Conservation (phyloP, 2,888 invertebrate genomes). For the Microchrysa polita region DNA sequence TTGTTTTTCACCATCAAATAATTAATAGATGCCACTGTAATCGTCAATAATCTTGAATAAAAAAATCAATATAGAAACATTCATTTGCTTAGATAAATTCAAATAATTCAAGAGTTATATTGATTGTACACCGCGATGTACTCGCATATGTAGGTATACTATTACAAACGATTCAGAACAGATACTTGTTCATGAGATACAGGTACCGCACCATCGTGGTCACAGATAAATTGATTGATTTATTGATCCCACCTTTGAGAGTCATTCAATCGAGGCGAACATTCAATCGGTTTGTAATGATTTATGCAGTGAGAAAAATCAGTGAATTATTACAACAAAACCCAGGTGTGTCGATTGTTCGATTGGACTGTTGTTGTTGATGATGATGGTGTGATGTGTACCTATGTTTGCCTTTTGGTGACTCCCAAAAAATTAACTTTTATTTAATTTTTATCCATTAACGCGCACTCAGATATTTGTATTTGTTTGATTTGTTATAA, state of each 20-base stretch:
- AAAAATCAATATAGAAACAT: too few species aligned
- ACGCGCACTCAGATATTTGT: constrained; percentile 22
- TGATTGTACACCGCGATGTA: constrained; percentile 27
- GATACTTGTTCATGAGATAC: constrained; percentile 17
- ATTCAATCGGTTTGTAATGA: constrained; percentile 45
- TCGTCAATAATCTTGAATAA: constrained; percentile 18
- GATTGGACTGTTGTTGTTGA: too few species aligned
- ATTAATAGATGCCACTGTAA: background rate
- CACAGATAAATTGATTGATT: constrained; percentile 48
- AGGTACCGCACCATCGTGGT: constrained; percentile 29
- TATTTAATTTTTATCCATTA: constrained; percentile 37
- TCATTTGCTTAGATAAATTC: constrained; percentile 48
- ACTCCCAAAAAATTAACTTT: constrained; percentile 40
- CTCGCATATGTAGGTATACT: too few species aligned
- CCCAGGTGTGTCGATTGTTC: constrained; percentile 19
- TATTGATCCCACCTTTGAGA: constrained; percentile 46
- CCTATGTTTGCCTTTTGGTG: constrained; percentile 33
- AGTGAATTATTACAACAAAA: constrained; percentile 36
- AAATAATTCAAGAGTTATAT: constrained; percentile 45
- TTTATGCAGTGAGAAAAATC: constrained; percentile 46
- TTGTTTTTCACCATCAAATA: too few species aligned
- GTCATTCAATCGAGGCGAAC: constrained; percentile 35
- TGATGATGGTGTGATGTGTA: too few species aligned
- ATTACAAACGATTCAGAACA: constrained; percentile 12
- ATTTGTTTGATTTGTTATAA: constrained; percentile 32